These are phyloP conservation scores for Polyodon spathula DNA, from an alignment of 2,113 vertebrate genomes.

Conservation along the genomic window DNA sequence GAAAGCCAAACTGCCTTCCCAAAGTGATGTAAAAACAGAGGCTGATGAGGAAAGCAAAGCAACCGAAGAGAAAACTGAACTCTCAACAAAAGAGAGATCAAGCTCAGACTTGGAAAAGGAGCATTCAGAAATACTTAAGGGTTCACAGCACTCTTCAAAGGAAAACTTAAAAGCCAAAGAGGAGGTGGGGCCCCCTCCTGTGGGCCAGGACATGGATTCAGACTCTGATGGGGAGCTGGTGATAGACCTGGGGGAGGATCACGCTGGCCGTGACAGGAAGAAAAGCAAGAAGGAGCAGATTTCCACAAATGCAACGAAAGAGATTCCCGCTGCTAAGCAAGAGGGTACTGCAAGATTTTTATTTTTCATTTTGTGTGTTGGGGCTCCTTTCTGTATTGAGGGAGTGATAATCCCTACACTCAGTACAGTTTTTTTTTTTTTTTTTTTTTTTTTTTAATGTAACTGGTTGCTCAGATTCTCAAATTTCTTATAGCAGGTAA, in stretches of 20 bases:
- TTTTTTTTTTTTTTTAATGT: too few species aligned
- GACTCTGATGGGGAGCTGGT: conserved; percentile 96
- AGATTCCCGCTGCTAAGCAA: conserved; percentile 55
- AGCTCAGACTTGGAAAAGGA: conserved; percentile 64
- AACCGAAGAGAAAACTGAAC: conserved; percentile 58
- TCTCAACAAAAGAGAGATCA: conserved; percentile 59
- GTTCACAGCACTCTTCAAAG: conserved; percentile 50
- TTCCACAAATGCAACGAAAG: conserved; percentile 52
- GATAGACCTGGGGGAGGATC: conserved; percentile 90
- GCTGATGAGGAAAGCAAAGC: conserved; percentile 42
- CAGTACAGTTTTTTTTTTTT: too few species aligned
- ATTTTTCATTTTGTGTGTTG: not conserved
- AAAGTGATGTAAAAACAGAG: conserved; percentile 69
- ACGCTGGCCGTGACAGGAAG: conserved; percentile 73
- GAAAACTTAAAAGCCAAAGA: conserved; percentile 76
- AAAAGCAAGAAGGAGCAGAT: conserved; percentile 70
- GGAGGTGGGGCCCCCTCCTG: conserved; percentile 62
- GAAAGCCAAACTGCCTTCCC: conserved; percentile 55
- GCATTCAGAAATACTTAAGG: conserved; percentile 66
- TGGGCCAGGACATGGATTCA: conserved; percentile 77
- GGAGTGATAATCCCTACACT: too few species aligned
- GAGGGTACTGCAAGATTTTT: conserved; percentile 57
- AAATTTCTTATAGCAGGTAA: too few species aligned
- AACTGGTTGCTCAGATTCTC: too few species aligned
- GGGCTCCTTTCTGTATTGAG: not conserved